phyloP scores from a whole-genome alignment of 1,140 invertebrate genomes.

The Zaprionus nigranus region DNA sequence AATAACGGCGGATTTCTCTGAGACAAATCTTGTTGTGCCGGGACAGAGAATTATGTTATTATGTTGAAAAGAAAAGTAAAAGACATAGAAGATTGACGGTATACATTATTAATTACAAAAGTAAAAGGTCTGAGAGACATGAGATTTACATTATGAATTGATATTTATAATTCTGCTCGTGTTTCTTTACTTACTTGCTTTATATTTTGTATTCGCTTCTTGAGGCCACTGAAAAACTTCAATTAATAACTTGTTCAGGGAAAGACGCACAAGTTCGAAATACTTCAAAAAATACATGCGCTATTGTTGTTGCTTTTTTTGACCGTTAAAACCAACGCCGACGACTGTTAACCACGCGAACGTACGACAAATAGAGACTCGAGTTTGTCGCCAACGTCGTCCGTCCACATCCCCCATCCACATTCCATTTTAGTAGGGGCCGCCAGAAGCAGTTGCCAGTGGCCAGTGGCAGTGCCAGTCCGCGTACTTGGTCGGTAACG shows the following conservation, averaged over 20 bases:
- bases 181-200: background rate
- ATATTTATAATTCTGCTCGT: background rate
- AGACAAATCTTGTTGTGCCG: background rate
- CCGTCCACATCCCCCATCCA: conserved; percentile 26
- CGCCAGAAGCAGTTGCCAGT: background rate
- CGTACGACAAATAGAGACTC: conserved; percentile 16
- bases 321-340: background rate
- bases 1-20: background rate
- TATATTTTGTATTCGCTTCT: background rate
- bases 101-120: no score
- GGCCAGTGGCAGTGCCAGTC: background rate
- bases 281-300: background rate
- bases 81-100: background rate
- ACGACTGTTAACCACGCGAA: background rate
- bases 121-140: no score
- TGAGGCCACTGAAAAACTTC: background rate
- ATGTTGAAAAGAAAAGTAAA: background rate
- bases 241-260: background rate
- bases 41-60: background rate
- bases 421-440: conserved; percentile 6
- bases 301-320: background rate
- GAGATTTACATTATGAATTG: no score
- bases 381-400: conserved; percentile 1
- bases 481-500: conserved; percentile 4
- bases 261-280: background rate